A percentile compares a stretch with the other conserved stretches of the same genome.
These are phyloP conservation scores for Centropus unirufus DNA, from an alignment of 2,113 vertebrate species.

Conservation along the genomic window DNA sequence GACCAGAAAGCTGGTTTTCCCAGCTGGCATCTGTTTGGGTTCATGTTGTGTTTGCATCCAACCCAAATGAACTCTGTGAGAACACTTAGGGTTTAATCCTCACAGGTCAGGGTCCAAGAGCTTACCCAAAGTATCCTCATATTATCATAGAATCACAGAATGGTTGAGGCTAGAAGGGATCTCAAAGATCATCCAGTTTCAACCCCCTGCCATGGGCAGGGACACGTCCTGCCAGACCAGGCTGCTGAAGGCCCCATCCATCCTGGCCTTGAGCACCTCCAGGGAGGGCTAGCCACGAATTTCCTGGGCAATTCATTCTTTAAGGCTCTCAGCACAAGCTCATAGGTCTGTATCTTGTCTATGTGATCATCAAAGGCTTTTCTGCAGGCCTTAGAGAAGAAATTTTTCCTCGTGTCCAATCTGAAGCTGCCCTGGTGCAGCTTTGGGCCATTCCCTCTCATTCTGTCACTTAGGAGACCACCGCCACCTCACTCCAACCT, in stretches of 20 bases:
- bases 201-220: too few relatives aligned
- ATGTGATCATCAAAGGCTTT: conserved; percentile 85
- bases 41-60: not conserved
- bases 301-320: conserved; percentile 75
- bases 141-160: not conserved
- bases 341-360: conserved; percentile 86
- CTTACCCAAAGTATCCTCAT: conserved; percentile 86
- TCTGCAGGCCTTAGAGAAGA: conserved; percentile 80
- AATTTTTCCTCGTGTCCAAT: not conserved
- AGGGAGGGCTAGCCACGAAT: too few relatives aligned
- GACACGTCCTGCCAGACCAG: too few relatives aligned
- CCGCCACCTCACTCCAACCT: too few relatives aligned
- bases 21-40: not conserved
- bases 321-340: conserved; percentile 83
- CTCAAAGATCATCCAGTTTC: too few relatives aligned
- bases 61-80: not conserved
- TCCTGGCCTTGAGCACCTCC: too few relatives aligned
- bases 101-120: not conserved
- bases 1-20: not conserved
- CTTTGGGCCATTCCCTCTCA: too few relatives aligned
- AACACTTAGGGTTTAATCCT: not conserved
- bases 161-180: too few relatives aligned
- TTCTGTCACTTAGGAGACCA: too few relatives aligned
- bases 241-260: too few relatives aligned
- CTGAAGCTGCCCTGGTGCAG: too few relatives aligned